phyloP scores from a whole-genome alignment of 92 coral and sea anemone species.

The Meandrina meandrites region DNA sequence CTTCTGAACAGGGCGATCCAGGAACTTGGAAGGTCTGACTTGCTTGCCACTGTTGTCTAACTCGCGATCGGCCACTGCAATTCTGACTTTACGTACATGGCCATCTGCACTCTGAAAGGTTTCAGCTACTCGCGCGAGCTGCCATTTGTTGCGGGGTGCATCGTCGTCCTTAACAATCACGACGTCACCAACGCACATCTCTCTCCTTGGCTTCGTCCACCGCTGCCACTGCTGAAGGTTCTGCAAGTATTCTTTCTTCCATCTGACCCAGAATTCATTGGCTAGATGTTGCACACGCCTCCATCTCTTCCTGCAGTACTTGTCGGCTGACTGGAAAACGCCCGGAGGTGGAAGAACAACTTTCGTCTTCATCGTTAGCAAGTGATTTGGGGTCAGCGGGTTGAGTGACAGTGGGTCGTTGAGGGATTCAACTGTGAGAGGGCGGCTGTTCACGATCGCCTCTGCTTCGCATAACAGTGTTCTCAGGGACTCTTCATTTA shows the following conservation, averaged over 20 bases:
- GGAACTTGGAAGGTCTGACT: conserved; percentile 14
- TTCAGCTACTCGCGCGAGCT: conserved; percentile 41
- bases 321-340: neutral
- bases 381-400: conserved; percentile 14
- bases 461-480: conserved; percentile 24
- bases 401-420: neutral
- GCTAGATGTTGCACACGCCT: too few relatives aligned
- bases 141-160: conserved; percentile 42
- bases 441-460: conserved; percentile 24
- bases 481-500: neutral
- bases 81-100: conserved; percentile 29
- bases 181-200: conserved; percentile 3
- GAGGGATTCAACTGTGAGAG: neutral
- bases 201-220: neutral
- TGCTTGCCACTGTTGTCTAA: conserved; percentile 29
- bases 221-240: neutral
- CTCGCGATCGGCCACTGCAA: conserved; percentile 25
- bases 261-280: neutral
- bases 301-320: too few relatives aligned
- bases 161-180: conserved; percentile 32
- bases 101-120: conserved; percentile 27
- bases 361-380: conserved; percentile 18
- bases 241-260: conserved; percentile 16
- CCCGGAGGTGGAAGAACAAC: conserved; percentile 3
- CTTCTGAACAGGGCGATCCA: conserved; percentile 56